Conservation (phyloP, 2,797 vertebrate species). For the Florisuga fusca region DNA sequence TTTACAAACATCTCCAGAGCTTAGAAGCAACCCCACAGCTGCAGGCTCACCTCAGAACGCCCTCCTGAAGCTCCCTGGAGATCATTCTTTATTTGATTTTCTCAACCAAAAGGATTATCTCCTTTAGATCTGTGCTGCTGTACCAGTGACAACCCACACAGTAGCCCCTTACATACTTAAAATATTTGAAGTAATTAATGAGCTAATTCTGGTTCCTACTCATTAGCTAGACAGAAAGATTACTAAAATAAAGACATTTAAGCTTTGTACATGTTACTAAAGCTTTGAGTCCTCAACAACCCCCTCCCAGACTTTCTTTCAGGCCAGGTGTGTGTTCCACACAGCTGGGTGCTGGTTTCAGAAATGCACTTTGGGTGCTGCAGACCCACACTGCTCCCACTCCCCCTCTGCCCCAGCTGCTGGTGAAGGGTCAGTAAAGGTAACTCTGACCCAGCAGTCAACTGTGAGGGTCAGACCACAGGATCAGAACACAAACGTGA, state of each 20-base stretch:
- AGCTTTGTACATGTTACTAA: background rate
- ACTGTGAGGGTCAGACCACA: fast-evolving
- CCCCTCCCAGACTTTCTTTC: too few relatives aligned
- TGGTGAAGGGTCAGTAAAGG: background rate
- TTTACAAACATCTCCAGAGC: background rate
- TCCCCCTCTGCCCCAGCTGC: background rate
- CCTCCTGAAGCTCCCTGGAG: background rate
- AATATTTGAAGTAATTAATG: background rate
- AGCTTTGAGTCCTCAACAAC: background rate
- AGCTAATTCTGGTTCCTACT: background rate
- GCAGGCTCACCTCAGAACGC: background rate
- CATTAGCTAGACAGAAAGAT: background rate
- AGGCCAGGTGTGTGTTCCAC: background rate
- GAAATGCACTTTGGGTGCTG: background rate
- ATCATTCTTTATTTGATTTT: background rate
- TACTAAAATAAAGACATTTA: background rate
- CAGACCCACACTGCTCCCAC: fast-evolving
- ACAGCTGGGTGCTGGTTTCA: too few relatives aligned
- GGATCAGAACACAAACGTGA: too few relatives aligned
- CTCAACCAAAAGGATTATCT: background rate
- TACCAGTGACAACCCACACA: background rate
- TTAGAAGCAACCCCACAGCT: background rate
- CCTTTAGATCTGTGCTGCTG: background rate
- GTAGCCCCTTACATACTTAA: background rate
- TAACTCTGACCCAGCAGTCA: background rate